These are phyloP conservation scores for Caenorhabditis sp. DNA, from an alignment of 2,888 invertebrate genomes.

Conservation along the genomic window DNA sequence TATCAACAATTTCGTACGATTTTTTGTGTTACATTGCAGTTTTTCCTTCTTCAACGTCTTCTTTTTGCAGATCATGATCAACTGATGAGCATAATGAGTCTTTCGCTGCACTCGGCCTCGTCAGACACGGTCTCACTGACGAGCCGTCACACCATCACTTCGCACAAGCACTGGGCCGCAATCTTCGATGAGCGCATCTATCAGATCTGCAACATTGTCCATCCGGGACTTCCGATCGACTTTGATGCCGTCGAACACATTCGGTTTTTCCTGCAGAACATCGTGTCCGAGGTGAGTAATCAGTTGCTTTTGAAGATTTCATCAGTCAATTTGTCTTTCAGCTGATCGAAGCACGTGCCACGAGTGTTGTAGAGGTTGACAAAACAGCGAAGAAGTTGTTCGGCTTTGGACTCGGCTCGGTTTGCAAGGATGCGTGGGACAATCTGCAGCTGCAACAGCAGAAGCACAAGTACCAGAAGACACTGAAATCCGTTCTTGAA, in stretches of 20 bases:
- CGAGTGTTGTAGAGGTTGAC: slow-evolving; percentile 62
- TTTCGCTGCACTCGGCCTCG: slow-evolving; percentile 58
- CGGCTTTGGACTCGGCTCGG: slow-evolving; percentile 37
- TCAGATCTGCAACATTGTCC: slow-evolving; percentile 73
- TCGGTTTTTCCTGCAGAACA: slow-evolving; percentile 67
- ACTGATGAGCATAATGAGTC: slow-evolving; percentile 54
- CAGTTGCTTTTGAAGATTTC: neutral
- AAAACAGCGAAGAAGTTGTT: slow-evolving; percentile 49
- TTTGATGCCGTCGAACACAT: slow-evolving; percentile 76
- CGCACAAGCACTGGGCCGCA: slow-evolving; percentile 42
- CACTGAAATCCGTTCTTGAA: slow-evolving; percentile 30
- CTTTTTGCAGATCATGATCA: slow-evolving; percentile 35
- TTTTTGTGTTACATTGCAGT: slow-evolving; percentile 17
- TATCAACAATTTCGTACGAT: slow-evolving; percentile 23
- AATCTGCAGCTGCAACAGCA: slow-evolving; percentile 50
- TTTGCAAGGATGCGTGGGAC: slow-evolving; percentile 64
- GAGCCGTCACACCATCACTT: slow-evolving; percentile 49
- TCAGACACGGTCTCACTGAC: slow-evolving; percentile 61
- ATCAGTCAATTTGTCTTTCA: slow-evolving; percentile 16
- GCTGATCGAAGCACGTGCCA: slow-evolving; percentile 56
- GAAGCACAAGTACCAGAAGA: slow-evolving; percentile 49
- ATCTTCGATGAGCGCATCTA: slow-evolving; percentile 65
- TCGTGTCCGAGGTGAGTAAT: slow-evolving; percentile 71
- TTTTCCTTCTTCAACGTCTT: neutral
- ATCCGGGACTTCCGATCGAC: slow-evolving; percentile 79